phyloP scores from a whole-genome alignment of 2,888 invertebrate species.

The Ectemnius cavifrons region DNA sequence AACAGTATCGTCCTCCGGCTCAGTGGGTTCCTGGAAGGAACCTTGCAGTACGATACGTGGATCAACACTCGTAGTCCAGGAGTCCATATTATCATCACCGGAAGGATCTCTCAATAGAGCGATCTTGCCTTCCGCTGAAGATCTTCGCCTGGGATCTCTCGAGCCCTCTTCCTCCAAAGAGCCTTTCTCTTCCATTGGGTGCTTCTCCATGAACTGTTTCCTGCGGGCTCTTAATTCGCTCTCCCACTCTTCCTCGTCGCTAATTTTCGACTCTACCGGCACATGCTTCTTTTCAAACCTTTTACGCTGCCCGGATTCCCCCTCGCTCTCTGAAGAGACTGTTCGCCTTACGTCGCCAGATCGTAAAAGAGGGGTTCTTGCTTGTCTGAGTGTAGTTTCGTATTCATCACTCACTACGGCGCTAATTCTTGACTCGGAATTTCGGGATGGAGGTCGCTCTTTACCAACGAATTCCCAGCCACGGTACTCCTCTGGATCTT shows the following conservation, averaged over 20 bases:
- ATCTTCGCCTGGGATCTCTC: slow-evolving; percentile 67
- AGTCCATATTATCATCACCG: slow-evolving; percentile 70
- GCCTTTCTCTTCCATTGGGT: slow-evolving; percentile 54
- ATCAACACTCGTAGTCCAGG: slow-evolving; percentile 73
- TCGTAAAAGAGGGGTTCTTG: slow-evolving; percentile 54
- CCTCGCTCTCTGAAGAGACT: slow-evolving; percentile 71
- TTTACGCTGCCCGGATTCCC: slow-evolving; percentile 50
- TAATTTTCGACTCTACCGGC: slow-evolving; percentile 62
- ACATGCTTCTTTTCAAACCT: slow-evolving; percentile 34
- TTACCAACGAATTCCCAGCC: slow-evolving; percentile 61
- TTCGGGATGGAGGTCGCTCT: slow-evolving; percentile 62
- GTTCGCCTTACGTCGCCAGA: slow-evolving; percentile 56
- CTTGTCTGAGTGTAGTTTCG: slow-evolving; percentile 48
- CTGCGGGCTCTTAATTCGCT: slow-evolving; percentile 67
- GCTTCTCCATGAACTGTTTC: slow-evolving; percentile 63
- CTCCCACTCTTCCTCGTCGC: slow-evolving; percentile 75
- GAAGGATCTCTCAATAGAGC: slow-evolving; percentile 71
- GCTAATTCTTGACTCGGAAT: slow-evolving; percentile 50
- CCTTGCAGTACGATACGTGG: slow-evolving; percentile 64
- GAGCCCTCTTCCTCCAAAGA: slow-evolving; percentile 61
- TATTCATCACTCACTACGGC: slow-evolving; percentile 55
- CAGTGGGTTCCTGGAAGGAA: slow-evolving; percentile 71
- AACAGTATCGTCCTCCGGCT: slow-evolving; percentile 67
- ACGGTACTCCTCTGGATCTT: slow-evolving; percentile 60
- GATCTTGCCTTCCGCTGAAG: slow-evolving; percentile 75